Percentiles rank a stretch among this genome's conserved stretches.
Evolutionary conservation across 1,140 invertebrate species (phyloP).

Genomic region (Drosophila athabasca): DNA sequence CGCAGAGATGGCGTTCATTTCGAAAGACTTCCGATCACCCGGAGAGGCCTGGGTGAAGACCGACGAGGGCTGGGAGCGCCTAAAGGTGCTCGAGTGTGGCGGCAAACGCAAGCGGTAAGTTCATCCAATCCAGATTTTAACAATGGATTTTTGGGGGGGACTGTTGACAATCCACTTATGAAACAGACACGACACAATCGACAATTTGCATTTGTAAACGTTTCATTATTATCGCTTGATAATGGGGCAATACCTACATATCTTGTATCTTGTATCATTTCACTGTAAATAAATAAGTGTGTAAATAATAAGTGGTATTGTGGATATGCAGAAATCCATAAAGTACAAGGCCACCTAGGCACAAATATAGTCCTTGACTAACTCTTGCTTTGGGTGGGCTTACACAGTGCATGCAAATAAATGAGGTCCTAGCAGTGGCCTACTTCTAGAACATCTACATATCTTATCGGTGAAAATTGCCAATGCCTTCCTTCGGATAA

Average conservation of each 20-base stretch:
- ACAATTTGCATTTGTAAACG: slow-evolving; percentile 25
- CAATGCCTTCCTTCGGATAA: slow-evolving; percentile 18
- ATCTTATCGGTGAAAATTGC: slow-evolving; percentile 19
- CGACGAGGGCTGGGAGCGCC: slow-evolving; percentile 97
- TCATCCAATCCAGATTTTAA: slow-evolving; percentile 8
- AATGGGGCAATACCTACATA: too few species aligned
- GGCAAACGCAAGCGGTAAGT: slow-evolving; percentile 86
- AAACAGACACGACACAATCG: slow-evolving; percentile 19
- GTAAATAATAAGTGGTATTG: too few species aligned
- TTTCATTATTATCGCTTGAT: neutral
- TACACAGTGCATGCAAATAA: neutral
- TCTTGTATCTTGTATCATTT: too few species aligned
- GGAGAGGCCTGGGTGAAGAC: slow-evolving; percentile 99
- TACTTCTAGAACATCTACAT: slow-evolving; percentile 7
- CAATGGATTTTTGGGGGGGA: slow-evolving; percentile 16
- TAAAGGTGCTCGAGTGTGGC: slow-evolving; percentile 94
- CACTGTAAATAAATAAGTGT: too few species aligned
- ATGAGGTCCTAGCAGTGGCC: neutral
- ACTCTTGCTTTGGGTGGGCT: neutral
- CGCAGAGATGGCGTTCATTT: slow-evolving; percentile 95
- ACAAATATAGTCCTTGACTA: too few species aligned
- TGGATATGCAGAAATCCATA: too few species aligned
- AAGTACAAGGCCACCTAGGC: too few species aligned
- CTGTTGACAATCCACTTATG: slow-evolving; percentile 16
- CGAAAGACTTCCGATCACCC: slow-evolving; percentile 96